phyloP scores from a whole-genome alignment of 2,113 vertebrate species.

The Anolis sagrei region DNA sequence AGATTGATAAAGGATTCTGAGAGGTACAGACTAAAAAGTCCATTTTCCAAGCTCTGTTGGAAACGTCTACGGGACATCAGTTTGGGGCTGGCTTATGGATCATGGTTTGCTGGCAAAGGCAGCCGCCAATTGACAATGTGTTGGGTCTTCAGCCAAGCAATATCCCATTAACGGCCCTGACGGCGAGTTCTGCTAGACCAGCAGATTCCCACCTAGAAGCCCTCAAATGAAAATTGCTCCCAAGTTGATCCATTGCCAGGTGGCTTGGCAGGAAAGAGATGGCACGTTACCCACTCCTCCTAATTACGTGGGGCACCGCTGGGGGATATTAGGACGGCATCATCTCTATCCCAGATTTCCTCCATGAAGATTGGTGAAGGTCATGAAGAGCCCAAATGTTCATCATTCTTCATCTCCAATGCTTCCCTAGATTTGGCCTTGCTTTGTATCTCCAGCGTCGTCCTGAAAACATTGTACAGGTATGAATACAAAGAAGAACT shows the following conservation, averaged over 20 bases:
- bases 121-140: neutral
- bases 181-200: neutral
- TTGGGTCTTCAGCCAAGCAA: neutral
- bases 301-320: neutral
- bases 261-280: neutral
- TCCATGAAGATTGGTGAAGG: neutral
- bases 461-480: neutral
- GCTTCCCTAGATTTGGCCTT: neutral
- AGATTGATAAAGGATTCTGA: no score
- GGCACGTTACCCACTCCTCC: neutral
- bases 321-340: neutral
- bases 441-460: neutral
- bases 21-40: no score
- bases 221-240: neutral
- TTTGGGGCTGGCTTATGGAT: neutral
- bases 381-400: neutral
- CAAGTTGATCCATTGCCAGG: neutral
- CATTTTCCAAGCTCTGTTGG: no score
- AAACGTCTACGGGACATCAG: no score
- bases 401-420: neutral
- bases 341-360: neutral
- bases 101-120: neutral
- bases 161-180: neutral
- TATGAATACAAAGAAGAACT: no score
- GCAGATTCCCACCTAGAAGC: neutral